phyloP scores from a whole-genome alignment of 1,140 invertebrate species.

The Ceratoteleas bidentatus region DNA sequence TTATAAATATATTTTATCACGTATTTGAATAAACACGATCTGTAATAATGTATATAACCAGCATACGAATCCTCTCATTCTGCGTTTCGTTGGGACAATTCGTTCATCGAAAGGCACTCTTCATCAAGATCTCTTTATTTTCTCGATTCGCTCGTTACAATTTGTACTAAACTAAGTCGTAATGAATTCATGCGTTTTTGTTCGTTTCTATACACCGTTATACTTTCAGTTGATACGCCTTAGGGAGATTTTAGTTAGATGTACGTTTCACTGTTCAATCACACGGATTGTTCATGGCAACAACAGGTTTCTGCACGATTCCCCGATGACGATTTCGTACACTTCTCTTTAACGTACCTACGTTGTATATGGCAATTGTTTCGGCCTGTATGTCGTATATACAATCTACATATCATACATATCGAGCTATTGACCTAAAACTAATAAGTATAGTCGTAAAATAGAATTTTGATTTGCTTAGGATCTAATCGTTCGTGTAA shows the following conservation, averaged over 20 bases:
- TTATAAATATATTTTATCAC: constrained; percentile 71
- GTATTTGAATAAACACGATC: constrained; percentile 72
- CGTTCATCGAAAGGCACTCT: constrained; percentile 6
- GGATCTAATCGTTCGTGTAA: constrained; percentile 34
- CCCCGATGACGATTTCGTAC: too few species aligned
- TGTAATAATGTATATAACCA: constrained; percentile 58
- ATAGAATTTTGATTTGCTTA: constrained; percentile 57
- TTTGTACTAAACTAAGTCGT: too few species aligned
- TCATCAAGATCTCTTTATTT: constrained; percentile 66
- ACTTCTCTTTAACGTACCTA: constrained; percentile 18
- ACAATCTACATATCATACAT: constrained; percentile 71
- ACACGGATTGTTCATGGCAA: too few species aligned
- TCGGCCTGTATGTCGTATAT: constrained; percentile 64
- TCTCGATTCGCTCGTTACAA: constrained; percentile 67
- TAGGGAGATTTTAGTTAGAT: too few species aligned
- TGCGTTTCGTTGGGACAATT: constrained; percentile 22
- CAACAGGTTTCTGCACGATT: too few species aligned
- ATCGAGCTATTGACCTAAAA: constrained; percentile 38
- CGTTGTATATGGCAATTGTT: constrained; percentile 53
- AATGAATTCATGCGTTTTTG: too few species aligned
- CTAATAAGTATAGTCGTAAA: constrained; percentile 60
- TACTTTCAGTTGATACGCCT: constrained; percentile 10
- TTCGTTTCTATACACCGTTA: too few species aligned
- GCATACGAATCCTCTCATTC: constrained; percentile 35
- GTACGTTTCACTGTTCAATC: too few species aligned